A percentile compares a stretch with the other conserved stretches of the same genome.
Conservation (phyloP, 2,113 vertebrate species). For the Cebus imitator region DNA sequence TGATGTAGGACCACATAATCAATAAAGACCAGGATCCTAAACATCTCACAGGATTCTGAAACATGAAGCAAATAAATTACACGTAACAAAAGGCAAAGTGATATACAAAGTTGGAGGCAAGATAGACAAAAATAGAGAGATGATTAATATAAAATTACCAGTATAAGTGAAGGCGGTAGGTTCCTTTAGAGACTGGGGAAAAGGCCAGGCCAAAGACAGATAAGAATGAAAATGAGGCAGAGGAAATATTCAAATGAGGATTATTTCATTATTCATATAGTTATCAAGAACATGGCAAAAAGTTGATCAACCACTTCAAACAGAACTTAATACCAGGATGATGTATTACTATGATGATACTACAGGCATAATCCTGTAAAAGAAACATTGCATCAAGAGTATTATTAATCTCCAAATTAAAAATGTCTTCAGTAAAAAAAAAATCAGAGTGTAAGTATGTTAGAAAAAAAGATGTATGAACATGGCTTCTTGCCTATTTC, state of each 20-base stretch:
- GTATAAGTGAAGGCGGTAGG: constrained; percentile 83
- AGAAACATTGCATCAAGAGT: constrained; percentile 90
- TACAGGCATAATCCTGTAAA: constrained; percentile 89
- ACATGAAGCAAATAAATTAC: constrained; percentile 82
- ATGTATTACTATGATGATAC: constrained; percentile 92
- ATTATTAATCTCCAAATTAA: constrained; percentile 87
- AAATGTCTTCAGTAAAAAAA: constrained; percentile 92
- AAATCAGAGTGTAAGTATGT: constrained; percentile 93
- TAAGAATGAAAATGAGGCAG: constrained; percentile 88
- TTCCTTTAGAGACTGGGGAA: constrained; percentile 82
- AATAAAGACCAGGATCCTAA: constrained; percentile 80
- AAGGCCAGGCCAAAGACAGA: constrained; percentile 84
- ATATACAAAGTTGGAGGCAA: constrained; percentile 87
- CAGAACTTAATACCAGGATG: constrained; percentile 87
- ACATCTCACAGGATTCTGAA: constrained; percentile 54
- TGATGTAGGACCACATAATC: constrained; percentile 82
- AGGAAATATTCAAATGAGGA: constrained; percentile 87
- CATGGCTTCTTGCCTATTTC: constrained; percentile 92
- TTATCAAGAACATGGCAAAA: constrained; percentile 87
- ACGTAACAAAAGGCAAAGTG: constrained; percentile 84
- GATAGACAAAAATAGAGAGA: constrained; percentile 80
- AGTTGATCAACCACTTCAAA: constrained; percentile 74
- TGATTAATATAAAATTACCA: constrained; percentile 82
- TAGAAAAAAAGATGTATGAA: constrained; percentile 92
- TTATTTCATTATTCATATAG: constrained; percentile 85